Evolutionary conservation across 2,888 invertebrate species (phyloP), one percentile per base, ranked within the genome.

Genomic region (Alcis repandata): DNA sequence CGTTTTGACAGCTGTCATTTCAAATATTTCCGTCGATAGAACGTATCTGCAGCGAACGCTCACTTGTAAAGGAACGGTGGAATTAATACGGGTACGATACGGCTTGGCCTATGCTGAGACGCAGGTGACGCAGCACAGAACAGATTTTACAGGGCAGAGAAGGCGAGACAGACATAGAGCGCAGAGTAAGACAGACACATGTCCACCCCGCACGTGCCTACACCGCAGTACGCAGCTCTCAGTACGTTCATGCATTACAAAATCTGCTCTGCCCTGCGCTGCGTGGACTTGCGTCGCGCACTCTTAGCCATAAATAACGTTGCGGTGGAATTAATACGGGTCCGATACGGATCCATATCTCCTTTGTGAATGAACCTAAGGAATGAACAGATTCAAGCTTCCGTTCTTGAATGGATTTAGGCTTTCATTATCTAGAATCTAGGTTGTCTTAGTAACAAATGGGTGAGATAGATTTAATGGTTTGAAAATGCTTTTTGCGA

Each of bases 291-390:
- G n/a, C n/a, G n/a, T n/a, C n/a, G n/a, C n/a, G n/a, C n/a, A n/a
- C n/a, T n/a, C n/a, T n/a, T n/a, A n/a, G n/a, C n/a, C n/a, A n/a
- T n/a, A n/a, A n/a, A n/a, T n/a, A n/a, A n/a, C 22, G 36, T 1
- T n/a, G 45, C 20, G 36, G 3, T n/a, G 45, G 48, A 59, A 56
- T 71, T 46, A 54, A 46, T 52, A 36, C 36, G 36, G 43, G 43
- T 43, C 45, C 52, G n/a, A 27, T 27, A 27, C 27, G 27, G 27
- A 6, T 27, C 27, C 27, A 32, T 61, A 52, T 38, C 52, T 32
- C 32, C 40, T 52, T 40, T 40, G 52, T 52, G 20, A 40, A n/a
- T 40, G n/a, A n/a, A n/a, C n/a, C n/a, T n/a, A n/a, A n/a, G n/a
- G n/a, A n/a, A n/a, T n/a, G 19, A 52, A 40, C 22, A 20, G 52